Evolutionary conservation across 1,140 invertebrate species (phyloP), one percentile per base, ranked within the genome.

Genomic region (Trichonephila clavata): DNA sequence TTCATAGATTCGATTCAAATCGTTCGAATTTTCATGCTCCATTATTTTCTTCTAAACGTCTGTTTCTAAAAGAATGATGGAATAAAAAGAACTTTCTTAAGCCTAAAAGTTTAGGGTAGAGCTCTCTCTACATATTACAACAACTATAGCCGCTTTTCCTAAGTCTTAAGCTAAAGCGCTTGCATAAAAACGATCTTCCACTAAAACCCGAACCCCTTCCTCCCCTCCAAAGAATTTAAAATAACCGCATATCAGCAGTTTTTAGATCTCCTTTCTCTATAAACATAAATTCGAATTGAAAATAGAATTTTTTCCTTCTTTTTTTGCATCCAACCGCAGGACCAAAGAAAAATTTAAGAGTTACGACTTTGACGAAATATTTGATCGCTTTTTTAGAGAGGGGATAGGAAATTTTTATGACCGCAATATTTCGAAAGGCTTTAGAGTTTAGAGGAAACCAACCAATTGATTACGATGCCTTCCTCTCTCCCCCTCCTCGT

Each of bases 201-300:
- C 27, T 27, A 77, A 77, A 77, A 39, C 68, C 13, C 20, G 7
- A 18, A 13, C 60, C 60, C 32, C 32, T 32, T 21, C 21, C 16
- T 7, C 68, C 86, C 14, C 60, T 16, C 57, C 86, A n/a, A 50
- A 21, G 65, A 89, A 89, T 89, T 89, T 77, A 89, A 77, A 71
- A 89, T 89, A 61, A 89, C 65, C 24, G 50, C 32, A 65, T 77
- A 77, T 89, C 87, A 89, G 87, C 87, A 89, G 43, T 89, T 89
- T 86, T 89, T 89, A 89, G 87, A 89, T 89, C 63, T 77, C 68
- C 57, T 24, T 24, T 60, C 39, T 13, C 87, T 77, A 89, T 89
- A 89, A 89, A 89, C 87, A 89, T 89, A 89, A 89, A 89, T 89
- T 89, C 87, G 87, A 71, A 89, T 89, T 27, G 60, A 39, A 63